A percentile compares a stretch with the other conserved stretches of the same genome.
These are phyloP conservation scores for Andrena chrysosceles DNA, from an alignment of 2,888 invertebrate genomes.

Conservation along the genomic window DNA sequence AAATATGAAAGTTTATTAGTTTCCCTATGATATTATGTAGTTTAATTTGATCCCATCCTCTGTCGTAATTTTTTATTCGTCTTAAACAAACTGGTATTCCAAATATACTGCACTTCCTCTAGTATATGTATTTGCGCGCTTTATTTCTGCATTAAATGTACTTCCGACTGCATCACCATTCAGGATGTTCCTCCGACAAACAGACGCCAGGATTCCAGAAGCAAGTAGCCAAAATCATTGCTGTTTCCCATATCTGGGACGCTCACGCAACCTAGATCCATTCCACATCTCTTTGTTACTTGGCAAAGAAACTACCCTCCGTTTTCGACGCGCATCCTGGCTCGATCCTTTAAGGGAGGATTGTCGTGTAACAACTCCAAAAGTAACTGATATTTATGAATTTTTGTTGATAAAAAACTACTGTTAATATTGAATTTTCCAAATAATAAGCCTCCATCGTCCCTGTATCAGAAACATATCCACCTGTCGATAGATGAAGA, in stretches of 20 bases:
- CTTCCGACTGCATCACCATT: background rate
- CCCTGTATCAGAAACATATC: no score
- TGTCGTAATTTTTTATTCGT: no score
- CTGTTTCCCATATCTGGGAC: constrained; percentile 29
- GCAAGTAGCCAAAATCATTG: constrained; percentile 34
- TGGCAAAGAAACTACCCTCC: constrained; percentile 25
- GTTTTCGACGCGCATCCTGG: constrained; percentile 6
- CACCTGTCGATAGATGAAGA: background rate
- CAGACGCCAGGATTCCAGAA: constrained; percentile 7
- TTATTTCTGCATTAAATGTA: background rate
- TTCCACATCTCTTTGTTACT: constrained; percentile 20
- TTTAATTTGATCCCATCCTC: no score
- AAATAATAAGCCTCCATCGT: no score
- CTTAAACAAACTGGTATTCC: no score
- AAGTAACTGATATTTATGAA: no score
- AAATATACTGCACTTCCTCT: no score
- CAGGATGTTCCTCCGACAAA: constrained; percentile 7
- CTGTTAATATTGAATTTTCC: no score
- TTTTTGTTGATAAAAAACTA: no score
- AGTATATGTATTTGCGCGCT: no score
- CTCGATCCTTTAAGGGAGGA: background rate
- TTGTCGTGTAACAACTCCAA: background rate
- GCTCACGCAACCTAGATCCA: constrained; percentile 27
- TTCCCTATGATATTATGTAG: no score
- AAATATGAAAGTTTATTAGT: no score